Conservation (phyloP, 2,888 invertebrate species). For the Tenthredo distinguenda region DNA sequence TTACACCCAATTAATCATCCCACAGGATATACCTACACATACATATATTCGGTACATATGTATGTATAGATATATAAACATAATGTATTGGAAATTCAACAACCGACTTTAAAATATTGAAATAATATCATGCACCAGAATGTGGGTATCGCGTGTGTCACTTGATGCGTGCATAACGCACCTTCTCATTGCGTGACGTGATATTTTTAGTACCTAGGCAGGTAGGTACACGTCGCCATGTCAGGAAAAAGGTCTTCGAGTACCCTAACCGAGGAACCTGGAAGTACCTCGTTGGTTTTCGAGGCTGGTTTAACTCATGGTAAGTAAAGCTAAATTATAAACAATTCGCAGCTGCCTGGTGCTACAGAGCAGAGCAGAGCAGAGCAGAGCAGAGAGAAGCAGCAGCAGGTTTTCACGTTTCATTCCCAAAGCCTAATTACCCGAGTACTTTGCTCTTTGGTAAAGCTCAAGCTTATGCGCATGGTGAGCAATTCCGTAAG, state of each 20-base stretch:
- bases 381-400: background rate
- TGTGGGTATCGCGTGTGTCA: slow-evolving; percentile 32
- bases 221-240: background rate
- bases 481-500: slow-evolving; percentile 3
- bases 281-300: background rate
- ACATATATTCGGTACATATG: too few relatives aligned
- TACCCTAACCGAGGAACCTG: background rate
- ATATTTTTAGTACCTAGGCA: slow-evolving; percentile 15
- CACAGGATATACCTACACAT: background rate
- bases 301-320: background rate
- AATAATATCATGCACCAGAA: slow-evolving; percentile 32
- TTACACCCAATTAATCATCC: background rate
- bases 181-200: slow-evolving; percentile 20
- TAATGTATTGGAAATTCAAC: background rate
- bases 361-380: background rate
- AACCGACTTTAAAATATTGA: slow-evolving; percentile 8
- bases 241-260: background rate
- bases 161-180: slow-evolving; percentile 33
- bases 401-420: background rate
- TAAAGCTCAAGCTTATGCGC: background rate
- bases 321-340: background rate
- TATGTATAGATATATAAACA: background rate
- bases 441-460: slow-evolving; percentile 20
- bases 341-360: background rate
- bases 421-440: slow-evolving; percentile 19